A percentile compares a stretch with the other conserved stretches of the same genome.
Evolutionary conservation across 2,797 vertebrate species (phyloP).

Genomic region (Thamnophis elegans): DNA sequence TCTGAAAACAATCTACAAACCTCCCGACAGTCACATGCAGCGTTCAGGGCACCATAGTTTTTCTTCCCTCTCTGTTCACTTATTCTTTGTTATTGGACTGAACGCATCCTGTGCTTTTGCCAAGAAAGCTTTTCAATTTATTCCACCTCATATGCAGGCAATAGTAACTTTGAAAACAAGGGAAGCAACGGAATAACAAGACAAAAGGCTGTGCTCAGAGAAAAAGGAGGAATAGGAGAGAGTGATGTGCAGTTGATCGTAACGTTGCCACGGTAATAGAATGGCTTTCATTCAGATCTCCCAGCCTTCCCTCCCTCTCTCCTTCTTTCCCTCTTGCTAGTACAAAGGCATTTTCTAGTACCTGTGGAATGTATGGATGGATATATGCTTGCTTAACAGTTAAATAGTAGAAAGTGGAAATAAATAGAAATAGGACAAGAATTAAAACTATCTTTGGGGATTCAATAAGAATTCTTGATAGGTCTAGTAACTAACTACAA

Average conservation of each 20-base stretch:
- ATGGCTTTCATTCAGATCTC: slow-evolving; percentile 18
- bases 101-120: slow-evolving; percentile 36
- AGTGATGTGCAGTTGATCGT: neutral
- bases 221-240: neutral
- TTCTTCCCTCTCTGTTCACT: neutral
- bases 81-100: slow-evolving; percentile 36
- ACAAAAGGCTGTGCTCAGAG: slow-evolving; percentile 44
- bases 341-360: neutral
- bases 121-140: slow-evolving; percentile 39
- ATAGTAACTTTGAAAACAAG: slow-evolving; percentile 35
- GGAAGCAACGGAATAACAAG: slow-evolving; percentile 4
- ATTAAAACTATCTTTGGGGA: neutral
- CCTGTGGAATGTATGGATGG: neutral
- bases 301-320: neutral
- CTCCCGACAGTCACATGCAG: neutral
- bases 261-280: slow-evolving; percentile 51
- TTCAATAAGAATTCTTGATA: neutral
- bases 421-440: neutral
- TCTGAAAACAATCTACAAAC: slow-evolving; percentile 9
- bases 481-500: neutral
- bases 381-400: neutral
- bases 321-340: neutral
- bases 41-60: neutral
- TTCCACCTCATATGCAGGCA: slow-evolving; percentile 38
- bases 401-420: neutral